These are phyloP conservation scores for Gryon sp. DNA, from an alignment of 1,140 invertebrate genomes.

Conservation along the genomic window DNA sequence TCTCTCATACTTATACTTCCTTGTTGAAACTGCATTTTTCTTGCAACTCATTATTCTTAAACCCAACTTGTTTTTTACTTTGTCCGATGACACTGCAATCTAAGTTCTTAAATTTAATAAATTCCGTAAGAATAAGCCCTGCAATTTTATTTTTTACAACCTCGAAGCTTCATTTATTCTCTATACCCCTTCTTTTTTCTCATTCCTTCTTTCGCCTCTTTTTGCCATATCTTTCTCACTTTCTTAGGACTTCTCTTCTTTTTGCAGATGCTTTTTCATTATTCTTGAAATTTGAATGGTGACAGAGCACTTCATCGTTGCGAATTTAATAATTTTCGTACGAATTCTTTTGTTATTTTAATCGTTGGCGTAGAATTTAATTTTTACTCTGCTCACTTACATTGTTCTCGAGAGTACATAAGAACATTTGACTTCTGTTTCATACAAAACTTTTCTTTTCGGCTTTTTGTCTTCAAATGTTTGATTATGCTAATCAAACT, in stretches of 20 bases:
- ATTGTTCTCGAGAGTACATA: too few relatives aligned
- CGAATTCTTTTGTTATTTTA: too few relatives aligned
- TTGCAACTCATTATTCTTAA: neutral
- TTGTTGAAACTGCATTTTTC: neutral
- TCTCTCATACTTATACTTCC: too few relatives aligned
- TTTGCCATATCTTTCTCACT: neutral
- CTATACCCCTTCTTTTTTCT: neutral
- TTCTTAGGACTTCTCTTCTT: neutral
- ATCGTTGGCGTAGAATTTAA: too few relatives aligned
- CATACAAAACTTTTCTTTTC: too few relatives aligned
- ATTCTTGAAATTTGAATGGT: conserved; percentile 26
- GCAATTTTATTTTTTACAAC: conserved; percentile 1
- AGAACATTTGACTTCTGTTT: too few relatives aligned
- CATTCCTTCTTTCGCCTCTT: conserved; percentile 1
- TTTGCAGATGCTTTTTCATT: neutral
- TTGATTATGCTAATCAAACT: too few relatives aligned
- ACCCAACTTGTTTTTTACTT: neutral
- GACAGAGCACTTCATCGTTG: conserved; percentile 21
- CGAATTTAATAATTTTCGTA: too few relatives aligned
- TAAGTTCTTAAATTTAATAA: conserved; percentile 7
- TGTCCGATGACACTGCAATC: conserved; percentile 2
- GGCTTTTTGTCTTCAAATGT: too few relatives aligned
- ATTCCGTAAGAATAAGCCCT: neutral
- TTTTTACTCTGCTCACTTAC: too few relatives aligned
- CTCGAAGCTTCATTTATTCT: too few relatives aligned